phyloP scores from a whole-genome alignment of 2,113 vertebrate genomes.

The Leucopsar rothschildi region DNA sequence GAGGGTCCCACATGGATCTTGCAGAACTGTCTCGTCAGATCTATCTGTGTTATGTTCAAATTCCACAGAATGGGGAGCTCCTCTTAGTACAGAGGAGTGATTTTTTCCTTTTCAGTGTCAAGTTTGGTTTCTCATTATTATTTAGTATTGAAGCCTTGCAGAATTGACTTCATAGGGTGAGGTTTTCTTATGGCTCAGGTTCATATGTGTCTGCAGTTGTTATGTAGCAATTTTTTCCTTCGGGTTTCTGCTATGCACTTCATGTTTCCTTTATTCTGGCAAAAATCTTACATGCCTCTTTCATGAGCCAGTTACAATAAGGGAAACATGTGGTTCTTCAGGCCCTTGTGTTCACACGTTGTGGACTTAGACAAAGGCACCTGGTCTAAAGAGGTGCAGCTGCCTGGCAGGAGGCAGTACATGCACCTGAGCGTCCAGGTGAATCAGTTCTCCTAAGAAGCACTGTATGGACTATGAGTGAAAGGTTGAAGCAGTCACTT shows the following conservation, averaged over 20 bases:
- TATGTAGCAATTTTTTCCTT: neutral
- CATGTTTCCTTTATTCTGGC: neutral
- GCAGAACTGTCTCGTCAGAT: neutral
- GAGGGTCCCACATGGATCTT: neutral
- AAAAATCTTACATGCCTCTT: neutral
- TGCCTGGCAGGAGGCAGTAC: neutral
- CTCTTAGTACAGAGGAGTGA: neutral
- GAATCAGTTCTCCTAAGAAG: neutral
- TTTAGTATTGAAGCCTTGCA: neutral
- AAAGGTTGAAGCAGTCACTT: neutral
- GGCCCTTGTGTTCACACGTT: neutral
- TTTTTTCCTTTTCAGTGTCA: neutral
- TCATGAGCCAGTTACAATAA: neutral
- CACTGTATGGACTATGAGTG: fast-evolving
- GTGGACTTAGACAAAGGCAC: neutral
- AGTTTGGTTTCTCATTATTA: neutral
- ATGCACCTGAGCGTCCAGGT: fast-evolving
- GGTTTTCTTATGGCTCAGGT: neutral
- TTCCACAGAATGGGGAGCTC: neutral
- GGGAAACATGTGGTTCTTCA: neutral
- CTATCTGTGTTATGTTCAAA: neutral
- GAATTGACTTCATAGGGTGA: neutral
- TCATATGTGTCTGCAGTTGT: neutral
- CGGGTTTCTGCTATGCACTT: neutral
- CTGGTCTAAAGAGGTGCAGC: fast-evolving